Evolutionary conservation across 1,140 invertebrate species (phyloP), one percentile per base, ranked within the genome.

Genomic region (Euborellia annulipes): DNA sequence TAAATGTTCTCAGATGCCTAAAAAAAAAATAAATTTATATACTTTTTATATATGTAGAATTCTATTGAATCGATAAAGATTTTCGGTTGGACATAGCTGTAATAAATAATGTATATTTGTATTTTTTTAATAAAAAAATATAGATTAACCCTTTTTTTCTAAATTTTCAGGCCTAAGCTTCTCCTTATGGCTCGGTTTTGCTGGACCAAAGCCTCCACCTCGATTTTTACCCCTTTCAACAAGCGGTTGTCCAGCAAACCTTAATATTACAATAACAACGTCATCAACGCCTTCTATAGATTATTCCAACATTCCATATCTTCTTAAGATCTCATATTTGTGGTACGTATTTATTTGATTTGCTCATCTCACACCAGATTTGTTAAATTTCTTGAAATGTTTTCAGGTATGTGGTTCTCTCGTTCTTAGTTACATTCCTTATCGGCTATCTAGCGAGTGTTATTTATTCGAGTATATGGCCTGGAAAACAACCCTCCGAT

Each of bases 111-210:
- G 32, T 34, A 30, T 36, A 30, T 22, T 6, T 46, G 45, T 9
- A 9, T 14, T 14, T 9, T 14, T 14, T 20, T 38, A 6, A 4
- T 4, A 4, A 38, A 16, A 38, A 6, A 17, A n/a, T n/a, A 6
- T 6, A 38, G 4, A 6, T 6, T 20, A 6, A 6, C 18, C 2
- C 22, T 43, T 13, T 50, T 18, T 13, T 23, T 44, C 20, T 56
- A 75, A 71, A 7, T 13, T 80, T 2, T 54, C 60, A 9, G 78
- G 83, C 6, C 62, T 94, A 37, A 59, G 64, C 0, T 61, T 90
- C 44, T 76, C 77, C 13, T 69, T 89, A 13, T 90, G 83, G 84
- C 81, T 90, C 46, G 87, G 83, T 41, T 88, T 93, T 59, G 87
- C 87, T 0, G 72, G 74, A 23, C 80, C 85, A 0, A 78, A 79